phyloP scores from a whole-genome alignment of 2,888 invertebrate genomes.

The Hydropsyche betteni region DNA sequence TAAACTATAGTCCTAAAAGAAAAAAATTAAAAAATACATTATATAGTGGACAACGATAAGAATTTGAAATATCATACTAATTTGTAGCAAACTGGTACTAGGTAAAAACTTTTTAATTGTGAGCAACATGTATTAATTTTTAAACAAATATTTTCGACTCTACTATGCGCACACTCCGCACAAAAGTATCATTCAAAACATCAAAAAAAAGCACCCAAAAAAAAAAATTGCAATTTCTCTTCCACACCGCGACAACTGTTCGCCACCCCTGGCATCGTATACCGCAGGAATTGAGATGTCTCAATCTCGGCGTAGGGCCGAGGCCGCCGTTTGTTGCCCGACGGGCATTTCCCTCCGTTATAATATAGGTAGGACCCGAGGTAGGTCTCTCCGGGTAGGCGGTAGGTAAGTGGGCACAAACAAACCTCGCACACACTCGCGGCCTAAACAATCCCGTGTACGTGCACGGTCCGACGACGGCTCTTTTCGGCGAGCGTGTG shows the following conservation, averaged over 20 bases:
- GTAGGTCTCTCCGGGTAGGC: neutral
- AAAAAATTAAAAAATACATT: no score
- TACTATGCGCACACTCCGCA: no score
- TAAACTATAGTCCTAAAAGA: no score
- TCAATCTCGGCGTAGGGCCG: constrained; percentile 38
- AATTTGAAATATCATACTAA: no score
- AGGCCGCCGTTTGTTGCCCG: constrained; percentile 27
- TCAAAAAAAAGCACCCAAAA: no score
- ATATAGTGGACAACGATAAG: no score
- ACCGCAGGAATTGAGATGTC: constrained; percentile 38
- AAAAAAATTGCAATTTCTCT: no score
- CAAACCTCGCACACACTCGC: neutral
- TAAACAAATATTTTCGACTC: no score
- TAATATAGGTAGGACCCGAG: neutral
- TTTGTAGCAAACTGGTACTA: no score
- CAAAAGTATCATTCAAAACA: no score
- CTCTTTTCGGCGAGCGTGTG: constrained; percentile 28
- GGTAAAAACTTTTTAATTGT: no score
- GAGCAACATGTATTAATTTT: no score
- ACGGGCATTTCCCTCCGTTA: constrained; percentile 31
- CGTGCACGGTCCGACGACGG: neutral
- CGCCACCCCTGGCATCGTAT: neutral
- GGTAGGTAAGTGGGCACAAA: constrained; percentile 26
- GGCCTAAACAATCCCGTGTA: neutral
- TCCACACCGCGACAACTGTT: neutral